phyloP scores from a whole-genome alignment of 35 echinoderm and acorn worm genomes.

The Apostichopus japonicus region DNA sequence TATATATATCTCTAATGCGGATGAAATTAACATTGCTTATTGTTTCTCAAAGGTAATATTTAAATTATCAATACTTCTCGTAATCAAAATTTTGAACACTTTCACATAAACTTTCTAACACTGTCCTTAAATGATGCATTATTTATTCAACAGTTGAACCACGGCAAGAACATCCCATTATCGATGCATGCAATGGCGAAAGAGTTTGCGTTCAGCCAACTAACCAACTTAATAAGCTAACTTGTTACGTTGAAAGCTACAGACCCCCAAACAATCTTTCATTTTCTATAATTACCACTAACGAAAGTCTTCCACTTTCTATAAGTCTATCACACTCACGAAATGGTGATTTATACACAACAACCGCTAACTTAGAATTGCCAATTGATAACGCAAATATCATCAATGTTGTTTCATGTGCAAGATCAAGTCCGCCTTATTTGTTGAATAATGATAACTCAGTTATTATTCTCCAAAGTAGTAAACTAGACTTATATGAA shows the following conservation, averaged over 20 bases:
- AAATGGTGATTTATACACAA: slow-evolving; percentile 1
- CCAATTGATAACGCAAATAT: neutral
- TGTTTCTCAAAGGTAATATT: too few relatives aligned
- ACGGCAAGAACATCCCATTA: neutral
- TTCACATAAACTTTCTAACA: too few relatives aligned
- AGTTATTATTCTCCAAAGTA: neutral
- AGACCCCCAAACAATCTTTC: neutral
- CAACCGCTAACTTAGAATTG: neutral
- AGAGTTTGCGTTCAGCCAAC: neutral
- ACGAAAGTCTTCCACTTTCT: neutral
- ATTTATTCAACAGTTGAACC: neutral
- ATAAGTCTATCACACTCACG: neutral
- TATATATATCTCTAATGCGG: too few relatives aligned
- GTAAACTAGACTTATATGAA: neutral
- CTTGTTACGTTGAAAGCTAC: neutral
- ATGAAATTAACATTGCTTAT: too few relatives aligned
- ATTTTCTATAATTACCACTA: neutral
- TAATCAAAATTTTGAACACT: too few relatives aligned
- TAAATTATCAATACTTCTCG: too few relatives aligned
- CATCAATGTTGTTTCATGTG: neutral
- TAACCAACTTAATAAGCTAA: neutral
- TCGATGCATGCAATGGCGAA: neutral
- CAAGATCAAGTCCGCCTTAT: neutral
- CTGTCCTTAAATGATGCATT: too few relatives aligned
- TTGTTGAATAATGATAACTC: neutral